Percentiles rank a stretch among this genome's conserved stretches.
Evolutionary conservation across 64 coral and sea anemone species (phyloP).

Genomic region (Montipora capricornis): DNA sequence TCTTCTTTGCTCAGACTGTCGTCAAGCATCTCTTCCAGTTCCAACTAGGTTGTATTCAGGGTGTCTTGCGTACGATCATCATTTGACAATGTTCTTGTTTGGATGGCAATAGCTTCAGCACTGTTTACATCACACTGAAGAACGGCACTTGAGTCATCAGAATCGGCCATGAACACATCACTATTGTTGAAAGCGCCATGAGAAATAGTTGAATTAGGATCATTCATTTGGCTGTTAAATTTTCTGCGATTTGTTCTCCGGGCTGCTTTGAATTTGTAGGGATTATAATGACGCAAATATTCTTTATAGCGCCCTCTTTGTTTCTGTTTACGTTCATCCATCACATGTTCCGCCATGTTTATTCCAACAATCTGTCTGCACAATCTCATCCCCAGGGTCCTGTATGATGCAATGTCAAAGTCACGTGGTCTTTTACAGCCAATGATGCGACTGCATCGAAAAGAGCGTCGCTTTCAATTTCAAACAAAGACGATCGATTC

Average conservation of each 20-base stretch:
- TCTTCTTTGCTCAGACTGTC: too few relatives aligned
- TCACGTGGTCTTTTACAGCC: background rate
- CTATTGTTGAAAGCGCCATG: too few relatives aligned
- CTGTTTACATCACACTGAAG: too few relatives aligned
- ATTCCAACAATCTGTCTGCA: background rate
- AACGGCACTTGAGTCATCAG: too few relatives aligned
- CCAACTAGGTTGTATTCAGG: too few relatives aligned
- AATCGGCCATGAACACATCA: too few relatives aligned
- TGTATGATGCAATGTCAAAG: background rate
- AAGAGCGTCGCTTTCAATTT: slow-evolving; percentile 2
- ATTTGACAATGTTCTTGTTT: too few relatives aligned
- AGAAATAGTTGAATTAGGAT: too few relatives aligned
- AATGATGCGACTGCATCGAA: background rate
- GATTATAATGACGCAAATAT: slow-evolving; percentile 22
- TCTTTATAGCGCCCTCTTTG: background rate
- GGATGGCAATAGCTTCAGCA: too few relatives aligned
- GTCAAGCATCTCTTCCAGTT: too few relatives aligned
- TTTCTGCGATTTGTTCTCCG: background rate
- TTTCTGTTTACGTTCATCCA: background rate
- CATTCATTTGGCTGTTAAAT: too few relatives aligned
- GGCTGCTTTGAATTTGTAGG: slow-evolving; percentile 10
- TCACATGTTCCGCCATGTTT: background rate
- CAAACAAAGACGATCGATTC: background rate
- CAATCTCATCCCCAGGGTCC: background rate
- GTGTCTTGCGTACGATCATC: too few relatives aligned